phyloP scores from a whole-genome alignment of 2,888 invertebrate species.

The Drosophila atripex region DNA sequence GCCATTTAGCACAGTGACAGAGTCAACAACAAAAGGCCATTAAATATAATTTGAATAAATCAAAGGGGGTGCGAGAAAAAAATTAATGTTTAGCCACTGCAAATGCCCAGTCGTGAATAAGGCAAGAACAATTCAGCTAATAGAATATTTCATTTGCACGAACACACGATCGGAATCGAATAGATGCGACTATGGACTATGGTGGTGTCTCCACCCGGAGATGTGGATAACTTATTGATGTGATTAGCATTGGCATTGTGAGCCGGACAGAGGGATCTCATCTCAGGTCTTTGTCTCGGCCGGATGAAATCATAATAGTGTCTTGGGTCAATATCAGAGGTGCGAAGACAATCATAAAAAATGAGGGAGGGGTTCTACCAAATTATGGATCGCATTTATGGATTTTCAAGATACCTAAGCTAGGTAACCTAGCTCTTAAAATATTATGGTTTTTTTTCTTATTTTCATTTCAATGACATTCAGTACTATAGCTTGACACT shows the following conservation, averaged over 20 bases:
- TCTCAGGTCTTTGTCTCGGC: conserved; percentile 46
- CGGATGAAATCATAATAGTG: conserved; percentile 30
- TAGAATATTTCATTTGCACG: conserved; percentile 61
- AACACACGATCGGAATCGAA: conserved; percentile 38
- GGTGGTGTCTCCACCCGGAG: conserved; percentile 43
- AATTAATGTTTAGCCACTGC: conserved; percentile 49
- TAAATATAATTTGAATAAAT: conserved; percentile 72
- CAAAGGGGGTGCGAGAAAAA: conserved; percentile 45
- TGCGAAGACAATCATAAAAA: conserved; percentile 29
- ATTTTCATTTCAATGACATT: not conserved
- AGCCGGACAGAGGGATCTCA: conserved; percentile 12
- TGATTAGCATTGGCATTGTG: conserved; percentile 66
- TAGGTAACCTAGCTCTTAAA: not conserved
- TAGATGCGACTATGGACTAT: conserved; percentile 43
- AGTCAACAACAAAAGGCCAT: conserved; percentile 72
- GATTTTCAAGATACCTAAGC: not conserved
- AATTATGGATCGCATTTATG: not conserved
- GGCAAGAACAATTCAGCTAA: conserved; percentile 41
- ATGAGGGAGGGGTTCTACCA: conserved; percentile 14
- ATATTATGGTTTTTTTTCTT: not conserved
- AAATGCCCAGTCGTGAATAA: conserved; percentile 38
- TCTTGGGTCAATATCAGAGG: conserved; percentile 7
- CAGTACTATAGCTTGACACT: not conserved
- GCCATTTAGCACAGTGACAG: conserved; percentile 63
- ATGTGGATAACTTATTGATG: conserved; percentile 73